Conservation (phyloP, 2,888 invertebrate genomes). For the Oscheius sp. region DNA sequence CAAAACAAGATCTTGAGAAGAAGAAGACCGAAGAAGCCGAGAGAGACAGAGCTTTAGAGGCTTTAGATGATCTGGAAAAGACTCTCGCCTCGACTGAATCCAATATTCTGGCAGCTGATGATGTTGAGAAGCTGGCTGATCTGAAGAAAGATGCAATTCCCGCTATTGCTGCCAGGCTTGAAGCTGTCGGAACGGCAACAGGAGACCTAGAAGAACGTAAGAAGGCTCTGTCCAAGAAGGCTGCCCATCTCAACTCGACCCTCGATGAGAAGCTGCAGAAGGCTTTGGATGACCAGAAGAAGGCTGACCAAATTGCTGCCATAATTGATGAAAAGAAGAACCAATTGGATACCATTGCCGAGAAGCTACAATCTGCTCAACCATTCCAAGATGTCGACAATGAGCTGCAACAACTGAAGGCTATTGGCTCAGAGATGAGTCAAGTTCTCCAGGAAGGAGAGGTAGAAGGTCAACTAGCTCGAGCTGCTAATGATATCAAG, state of each 20-base stretch:
- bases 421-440: slow-evolving; percentile 4
- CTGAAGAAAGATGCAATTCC: slow-evolving; percentile 29
- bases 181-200: slow-evolving; percentile 32
- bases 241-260: slow-evolving; percentile 26
- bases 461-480: slow-evolving; percentile 37
- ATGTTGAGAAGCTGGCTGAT: slow-evolving; percentile 29
- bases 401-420: slow-evolving; percentile 32
- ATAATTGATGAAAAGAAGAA: slow-evolving; percentile 31
- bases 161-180: slow-evolving; percentile 26
- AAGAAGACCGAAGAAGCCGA: slow-evolving; percentile 15
- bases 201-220: slow-evolving; percentile 36
- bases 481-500: slow-evolving; percentile 40
- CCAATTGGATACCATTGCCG: slow-evolving; percentile 26
- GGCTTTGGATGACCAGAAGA: slow-evolving; percentile 33
- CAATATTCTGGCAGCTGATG: slow-evolving; percentile 27
- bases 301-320: slow-evolving; percentile 15
- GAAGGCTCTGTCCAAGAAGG: slow-evolving; percentile 30
- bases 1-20: slow-evolving; percentile 33
- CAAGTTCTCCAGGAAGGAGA: slow-evolving; percentile 25
- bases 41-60: slow-evolving; percentile 32
- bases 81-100: slow-evolving; percentile 40
- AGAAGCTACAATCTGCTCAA: slow-evolving; percentile 30
- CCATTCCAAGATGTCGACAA: slow-evolving; percentile 38
- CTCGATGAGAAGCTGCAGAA: slow-evolving; percentile 38
- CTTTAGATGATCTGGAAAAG: slow-evolving; percentile 39